Evolutionary conservation across 2,797 vertebrate species (phyloP).

Genomic region (Ctenopoma kingsleyae): DNA sequence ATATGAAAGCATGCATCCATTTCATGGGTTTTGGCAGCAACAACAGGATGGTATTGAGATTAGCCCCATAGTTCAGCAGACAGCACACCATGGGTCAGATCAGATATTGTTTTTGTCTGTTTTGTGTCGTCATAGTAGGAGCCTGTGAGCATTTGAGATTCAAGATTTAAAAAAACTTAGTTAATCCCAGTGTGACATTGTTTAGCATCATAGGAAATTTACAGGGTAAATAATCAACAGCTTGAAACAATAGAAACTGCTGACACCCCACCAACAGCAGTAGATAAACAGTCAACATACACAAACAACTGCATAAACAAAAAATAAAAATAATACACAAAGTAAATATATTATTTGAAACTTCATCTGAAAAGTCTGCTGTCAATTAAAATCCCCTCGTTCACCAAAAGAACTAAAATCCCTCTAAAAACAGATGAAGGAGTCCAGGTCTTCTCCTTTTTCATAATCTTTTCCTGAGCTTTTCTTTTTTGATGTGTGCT

Average conservation of each 20-base stretch:
- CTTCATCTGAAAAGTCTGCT: conserved; percentile 12
- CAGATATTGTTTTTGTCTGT: neutral
- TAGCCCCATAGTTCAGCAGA: too few relatives aligned
- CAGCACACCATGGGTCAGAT: too few relatives aligned
- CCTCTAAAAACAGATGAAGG: conserved; percentile 9
- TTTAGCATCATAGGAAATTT: neutral
- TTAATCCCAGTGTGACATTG: neutral
- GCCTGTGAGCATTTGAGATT: too few relatives aligned
- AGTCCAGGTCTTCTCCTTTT: neutral
- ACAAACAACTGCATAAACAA: conserved; percentile 18
- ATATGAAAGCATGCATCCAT: neutral
- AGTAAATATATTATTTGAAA: neutral
- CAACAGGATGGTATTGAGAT: neutral
- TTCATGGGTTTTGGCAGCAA: neutral
- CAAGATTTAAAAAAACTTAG: neutral
- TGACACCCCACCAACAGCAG: neutral
- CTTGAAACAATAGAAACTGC: conserved; percentile 7
- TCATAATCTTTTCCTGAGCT: too few relatives aligned
- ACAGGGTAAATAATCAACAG: neutral
- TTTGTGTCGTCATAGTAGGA: neutral
- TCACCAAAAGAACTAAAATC: conserved; percentile 6
- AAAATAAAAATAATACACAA: conserved; percentile 12
- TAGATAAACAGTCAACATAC: neutral
- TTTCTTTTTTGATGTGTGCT: neutral
- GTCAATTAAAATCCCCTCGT: conserved; percentile 4